A percentile compares a stretch with the other conserved stretches of the same genome.
phyloP scores from a whole-genome alignment of 2,888 invertebrate genomes.

The Chorisops tibialis region DNA sequence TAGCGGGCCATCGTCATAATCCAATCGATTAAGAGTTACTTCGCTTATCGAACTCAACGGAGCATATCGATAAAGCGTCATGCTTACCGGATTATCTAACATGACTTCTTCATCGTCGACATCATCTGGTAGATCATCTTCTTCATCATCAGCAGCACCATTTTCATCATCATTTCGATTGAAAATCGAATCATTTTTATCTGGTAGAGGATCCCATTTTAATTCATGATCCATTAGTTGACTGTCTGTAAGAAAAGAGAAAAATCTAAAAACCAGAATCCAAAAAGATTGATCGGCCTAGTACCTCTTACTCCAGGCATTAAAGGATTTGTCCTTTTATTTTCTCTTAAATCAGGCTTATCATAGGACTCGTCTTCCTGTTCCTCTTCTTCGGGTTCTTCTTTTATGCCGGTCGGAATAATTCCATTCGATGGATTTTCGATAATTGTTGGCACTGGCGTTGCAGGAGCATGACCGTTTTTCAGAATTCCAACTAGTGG shows the following conservation, averaged over 20 bases:
- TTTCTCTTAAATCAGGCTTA: constrained; percentile 23
- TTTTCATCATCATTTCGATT: constrained; percentile 38
- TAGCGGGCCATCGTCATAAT: constrained; percentile 28
- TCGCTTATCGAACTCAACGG: constrained; percentile 58
- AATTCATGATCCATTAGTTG: constrained; percentile 56
- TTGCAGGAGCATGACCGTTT: constrained; percentile 45
- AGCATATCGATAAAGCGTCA: constrained; percentile 48
- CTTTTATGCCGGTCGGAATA: constrained; percentile 33
- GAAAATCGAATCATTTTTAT: constrained; percentile 46
- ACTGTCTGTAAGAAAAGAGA: constrained; percentile 48
- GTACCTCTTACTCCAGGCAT: constrained; percentile 58
- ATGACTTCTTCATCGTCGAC: constrained; percentile 39
- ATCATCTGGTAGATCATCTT: constrained; percentile 44
- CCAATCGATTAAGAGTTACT: constrained; percentile 46
- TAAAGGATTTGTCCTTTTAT: constrained; percentile 26
- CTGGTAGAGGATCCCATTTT: constrained; percentile 59
- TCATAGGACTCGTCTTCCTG: constrained; percentile 43
- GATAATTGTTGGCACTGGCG: constrained; percentile 32
- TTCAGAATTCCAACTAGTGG: constrained; percentile 51
- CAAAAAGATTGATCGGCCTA: neutral
- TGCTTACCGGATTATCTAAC: constrained; percentile 53
- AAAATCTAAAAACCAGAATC: neutral
- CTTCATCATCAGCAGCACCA: constrained; percentile 43
- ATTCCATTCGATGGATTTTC: constrained; percentile 40
- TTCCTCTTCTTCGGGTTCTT: constrained; percentile 42